A percentile compares a stretch with the other conserved stretches of the same genome.
Evolutionary conservation across 2,113 vertebrate genomes (phyloP).

Genomic region (Lagopus muta): DNA sequence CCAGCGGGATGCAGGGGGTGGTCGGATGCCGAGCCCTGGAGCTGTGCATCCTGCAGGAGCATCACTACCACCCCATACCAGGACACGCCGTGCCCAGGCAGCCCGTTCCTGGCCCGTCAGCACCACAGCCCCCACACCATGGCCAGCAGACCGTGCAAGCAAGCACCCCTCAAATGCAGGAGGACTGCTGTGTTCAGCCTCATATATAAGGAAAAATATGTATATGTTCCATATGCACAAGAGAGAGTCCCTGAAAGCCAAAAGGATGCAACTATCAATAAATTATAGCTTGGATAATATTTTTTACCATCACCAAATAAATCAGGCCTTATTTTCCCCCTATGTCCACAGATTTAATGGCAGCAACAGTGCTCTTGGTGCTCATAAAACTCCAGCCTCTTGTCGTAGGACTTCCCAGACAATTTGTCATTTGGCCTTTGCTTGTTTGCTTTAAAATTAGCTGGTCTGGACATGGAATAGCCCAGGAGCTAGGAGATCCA

Average conservation of each 20-base stretch:
- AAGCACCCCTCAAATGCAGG: background rate
- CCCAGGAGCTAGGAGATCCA: conserved; percentile 59
- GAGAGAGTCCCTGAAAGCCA: background rate
- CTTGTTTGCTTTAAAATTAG: conserved; percentile 45
- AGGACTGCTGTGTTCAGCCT: background rate
- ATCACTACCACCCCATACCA: accelerated
- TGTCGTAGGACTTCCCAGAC: conserved; percentile 37
- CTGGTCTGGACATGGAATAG: conserved; percentile 50
- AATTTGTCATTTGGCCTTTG: conserved; percentile 43
- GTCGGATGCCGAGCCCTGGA: background rate
- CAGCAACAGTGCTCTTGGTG: conserved; percentile 38
- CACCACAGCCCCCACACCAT: background rate
- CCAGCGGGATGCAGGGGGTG: background rate
- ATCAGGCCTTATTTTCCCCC: conserved; percentile 45
- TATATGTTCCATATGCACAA: background rate
- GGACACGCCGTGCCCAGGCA: accelerated
- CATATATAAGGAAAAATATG: background rate
- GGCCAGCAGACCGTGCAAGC: background rate
- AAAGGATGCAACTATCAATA: conserved; percentile 45
- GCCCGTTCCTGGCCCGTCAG: background rate
- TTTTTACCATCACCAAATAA: conserved; percentile 48
- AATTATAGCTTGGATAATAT: conserved; percentile 41
- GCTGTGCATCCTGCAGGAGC: background rate
- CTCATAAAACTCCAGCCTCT: conserved; percentile 41
- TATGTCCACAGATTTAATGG: conserved; percentile 21